These are phyloP conservation scores for Myripristis murdjan DNA, from an alignment of 2,797 vertebrate genomes.

Conservation along the genomic window DNA sequence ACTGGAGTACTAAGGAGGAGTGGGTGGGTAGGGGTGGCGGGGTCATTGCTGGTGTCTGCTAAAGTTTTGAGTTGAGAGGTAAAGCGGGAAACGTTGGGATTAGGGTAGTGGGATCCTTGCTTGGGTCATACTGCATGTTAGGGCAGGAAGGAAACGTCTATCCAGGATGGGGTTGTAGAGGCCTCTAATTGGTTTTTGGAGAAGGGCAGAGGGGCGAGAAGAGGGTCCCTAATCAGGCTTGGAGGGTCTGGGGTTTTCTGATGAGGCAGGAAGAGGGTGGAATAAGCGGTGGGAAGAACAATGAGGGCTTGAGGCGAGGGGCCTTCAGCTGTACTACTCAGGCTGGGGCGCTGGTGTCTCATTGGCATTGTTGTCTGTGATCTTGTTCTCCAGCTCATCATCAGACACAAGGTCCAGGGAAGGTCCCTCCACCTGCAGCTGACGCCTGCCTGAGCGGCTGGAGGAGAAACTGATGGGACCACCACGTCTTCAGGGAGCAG, in stretches of 20 bases:
- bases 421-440: slow-evolving; percentile 94
- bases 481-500: slow-evolving; percentile 84
- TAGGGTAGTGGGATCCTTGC: not conserved
- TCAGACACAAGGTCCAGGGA: slow-evolving; percentile 89
- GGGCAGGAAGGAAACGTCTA: slow-evolving; percentile 19
- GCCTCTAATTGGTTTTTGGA: too few species aligned
- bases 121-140: slow-evolving; percentile 48
- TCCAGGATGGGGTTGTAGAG: slow-evolving; percentile 46
- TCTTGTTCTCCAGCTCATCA: slow-evolving; percentile 94
- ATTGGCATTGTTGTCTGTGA: slow-evolving; percentile 91
- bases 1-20: slow-evolving; percentile 27
- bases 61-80: slow-evolving; percentile 16
- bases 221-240: slow-evolving; percentile 26
- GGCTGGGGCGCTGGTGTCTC: slow-evolving; percentile 86
- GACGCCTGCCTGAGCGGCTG: slow-evolving; percentile 92
- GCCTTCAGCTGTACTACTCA: slow-evolving; percentile 88
- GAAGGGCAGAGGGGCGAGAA: too few species aligned
- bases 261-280: not conserved
- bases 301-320: slow-evolving; percentile 71
- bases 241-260: slow-evolving; percentile 1
- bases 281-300: not conserved
- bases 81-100: not conserved
- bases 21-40: too few species aligned
- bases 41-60: slow-evolving; percentile 73
- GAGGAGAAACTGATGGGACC: slow-evolving; percentile 93